Base-by-base conservation (phyloP, 2,888 invertebrate genomes). In the Nasonia oneida region DNA sequence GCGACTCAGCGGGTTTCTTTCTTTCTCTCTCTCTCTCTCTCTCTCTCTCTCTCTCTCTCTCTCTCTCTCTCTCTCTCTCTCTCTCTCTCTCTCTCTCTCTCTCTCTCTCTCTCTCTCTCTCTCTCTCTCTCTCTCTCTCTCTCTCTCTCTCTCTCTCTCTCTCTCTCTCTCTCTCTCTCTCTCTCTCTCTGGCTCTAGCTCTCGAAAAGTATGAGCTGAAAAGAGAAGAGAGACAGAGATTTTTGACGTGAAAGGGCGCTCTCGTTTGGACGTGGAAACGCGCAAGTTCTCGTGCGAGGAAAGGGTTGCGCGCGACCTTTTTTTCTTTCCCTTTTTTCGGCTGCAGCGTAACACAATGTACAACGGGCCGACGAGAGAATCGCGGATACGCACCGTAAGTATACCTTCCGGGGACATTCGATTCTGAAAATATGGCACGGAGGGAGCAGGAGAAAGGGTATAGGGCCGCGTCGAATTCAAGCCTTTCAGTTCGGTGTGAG, bases 381-480 rank as follows among this genome's bases (percentile, higher is more conserved):
- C 67, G 80, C 73, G 73, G 76, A 79, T 81, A 83, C 71, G 42
- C 42, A 50, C 75, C 53, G 70, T 73, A 39, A 29, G 14, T 77
- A 8, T 77, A 81, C 86, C 83, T 83, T 83, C 42, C 50, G 78
- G 83, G 73, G 80, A 81, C 70, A 67, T 81, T 75, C 53, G 73
- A 84, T 87, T 83, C 76, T 76, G 74, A 84, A 87, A 87, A 84
- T 87, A 82, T 84, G 78, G 33, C 15, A 37, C 3, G n/a, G n/a
- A 18, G 42, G 70, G 67, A 64, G 0, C 10, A 73, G 23, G n/a
- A 71, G 29, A 57, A 29, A 15, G 33, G 74, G n/a, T 3, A 29
- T 6, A 29, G 50, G 64, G 67, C 77, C 64, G 42, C 47, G 8
- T 14, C 37, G 47, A 78, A 73, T 71, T 29, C 18, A 81, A 86